phyloP scores from a whole-genome alignment of 2,113 vertebrate species.

The Lampris megalopsis region DNA sequence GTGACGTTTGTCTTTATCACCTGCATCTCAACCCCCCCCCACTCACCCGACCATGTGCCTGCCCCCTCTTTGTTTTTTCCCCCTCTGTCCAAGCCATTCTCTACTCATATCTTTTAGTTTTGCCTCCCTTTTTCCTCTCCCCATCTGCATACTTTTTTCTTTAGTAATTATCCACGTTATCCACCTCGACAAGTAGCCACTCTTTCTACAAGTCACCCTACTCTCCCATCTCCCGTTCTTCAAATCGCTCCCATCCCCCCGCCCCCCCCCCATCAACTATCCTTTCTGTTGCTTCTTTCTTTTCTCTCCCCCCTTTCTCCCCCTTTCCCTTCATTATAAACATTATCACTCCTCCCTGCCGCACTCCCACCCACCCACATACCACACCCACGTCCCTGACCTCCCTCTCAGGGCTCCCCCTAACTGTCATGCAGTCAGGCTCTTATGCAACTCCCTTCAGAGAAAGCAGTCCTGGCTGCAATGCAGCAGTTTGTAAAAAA shows the following conservation, averaged over 20 bases:
- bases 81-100: background rate
- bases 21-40: background rate
- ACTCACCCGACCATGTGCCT: background rate
- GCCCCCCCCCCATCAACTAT: no score
- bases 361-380: constrained; percentile 1
- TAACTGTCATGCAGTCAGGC: constrained; percentile 22
- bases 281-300: no score
- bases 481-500: constrained; percentile 71
- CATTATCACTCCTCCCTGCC: no score
- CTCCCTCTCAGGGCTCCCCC: constrained; percentile 20
- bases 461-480: constrained; percentile 55
- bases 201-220: no score
- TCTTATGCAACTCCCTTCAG: constrained; percentile 59
- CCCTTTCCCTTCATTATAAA: no score
- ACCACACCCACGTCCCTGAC: background rate
- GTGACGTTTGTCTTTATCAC: constrained; percentile 13
- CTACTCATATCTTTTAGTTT: background rate
- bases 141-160: no score
- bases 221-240: background rate
- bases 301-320: no score
- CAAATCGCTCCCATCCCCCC: background rate
- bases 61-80: background rate
- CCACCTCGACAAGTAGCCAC: no score
- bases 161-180: no score
- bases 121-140: background rate